Base-by-base conservation (phyloP, 1,140 invertebrate species). In the Laupala kohalensis region DNA sequence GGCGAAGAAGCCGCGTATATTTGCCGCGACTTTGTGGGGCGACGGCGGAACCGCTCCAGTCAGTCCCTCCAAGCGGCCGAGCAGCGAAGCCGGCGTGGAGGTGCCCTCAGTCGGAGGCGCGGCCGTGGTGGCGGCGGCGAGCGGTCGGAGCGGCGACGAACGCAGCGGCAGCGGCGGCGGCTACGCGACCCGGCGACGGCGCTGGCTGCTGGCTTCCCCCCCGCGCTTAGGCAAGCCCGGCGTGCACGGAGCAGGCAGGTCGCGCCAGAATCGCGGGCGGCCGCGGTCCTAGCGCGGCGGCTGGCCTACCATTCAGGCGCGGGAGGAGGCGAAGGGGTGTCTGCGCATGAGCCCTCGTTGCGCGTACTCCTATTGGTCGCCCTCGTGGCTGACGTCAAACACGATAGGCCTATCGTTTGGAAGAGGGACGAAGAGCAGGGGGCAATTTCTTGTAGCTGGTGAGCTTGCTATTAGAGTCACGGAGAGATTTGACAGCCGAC, bases 1-100 rank as follows among this genome's bases (percentile, higher is more conserved):
- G 73, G 83, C 80, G 75, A 86, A 80, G 76, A 84, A 85, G 74
- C 84, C 84, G 75, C 84, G 83, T 76, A 86, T 81, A 76, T 85
- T 85, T 76, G 80, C 82, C 75, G 85, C 84, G 74, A 85, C 83
- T 64, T 79, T 81, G 78, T 82, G 82, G 66, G 84, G 84, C 77
- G 80, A 85, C 77, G 82, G 81, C 76, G 79, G 80, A 68, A 80
- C 81, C 77, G 83, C 80, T 74, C 79, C 79, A 69, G 79, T 76
- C 75, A 80, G 78, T 74, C 81, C 81, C 77, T 81, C 80, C 77
- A 79, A 79, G 30, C 73, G 6, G 74, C 78, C 29, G 72, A 53
- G 37, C 37, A 53, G 37, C 37, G 37, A 71, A 63, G 73, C 64
- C 15, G 71, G 71, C 19, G 65, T 64, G 5, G 67, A 63, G 12